Evolutionary conservation across 2,113 vertebrate genomes (phyloP).

Genomic region (Morone saxatilis): DNA sequence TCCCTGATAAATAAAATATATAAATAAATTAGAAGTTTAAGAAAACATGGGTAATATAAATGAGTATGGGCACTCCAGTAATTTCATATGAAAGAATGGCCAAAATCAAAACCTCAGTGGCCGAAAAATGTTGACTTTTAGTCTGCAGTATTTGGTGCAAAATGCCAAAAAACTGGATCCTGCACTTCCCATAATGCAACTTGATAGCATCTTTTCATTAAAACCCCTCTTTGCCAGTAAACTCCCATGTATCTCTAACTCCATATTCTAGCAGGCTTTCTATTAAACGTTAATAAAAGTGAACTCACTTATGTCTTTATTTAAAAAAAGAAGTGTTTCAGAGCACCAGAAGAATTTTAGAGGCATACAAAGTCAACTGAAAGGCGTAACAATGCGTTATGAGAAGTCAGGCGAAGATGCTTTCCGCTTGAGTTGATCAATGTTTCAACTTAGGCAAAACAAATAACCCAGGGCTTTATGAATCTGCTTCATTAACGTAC

Average conservation of each 20-base stretch:
- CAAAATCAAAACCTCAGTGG: neutral
- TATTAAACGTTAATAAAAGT: neutral
- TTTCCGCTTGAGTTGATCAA: neutral
- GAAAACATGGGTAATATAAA: neutral
- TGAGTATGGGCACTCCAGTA: neutral
- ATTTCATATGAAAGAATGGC: neutral
- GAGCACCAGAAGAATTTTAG: neutral
- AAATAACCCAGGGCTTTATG: no score
- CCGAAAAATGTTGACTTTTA: neutral
- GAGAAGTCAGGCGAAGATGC: no score
- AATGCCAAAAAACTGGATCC: no score
- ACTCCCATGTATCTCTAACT: neutral
- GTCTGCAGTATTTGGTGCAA: neutral
- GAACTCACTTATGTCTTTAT: neutral
- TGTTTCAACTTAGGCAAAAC: neutral
- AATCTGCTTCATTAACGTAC: no score
- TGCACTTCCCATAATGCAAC: neutral
- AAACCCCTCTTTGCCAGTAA: neutral
- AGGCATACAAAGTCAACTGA: neutral
- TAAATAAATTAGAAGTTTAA: no score
- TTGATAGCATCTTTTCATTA: neutral
- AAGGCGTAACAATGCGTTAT: no score
- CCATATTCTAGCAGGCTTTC: neutral
- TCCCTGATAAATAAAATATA: neutral
- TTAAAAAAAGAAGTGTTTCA: neutral